A percentile compares a stretch with the other conserved stretches of the same genome.
Evolutionary conservation across 2,888 invertebrate species (phyloP).

Genomic region (Troides aeacus): DNA sequence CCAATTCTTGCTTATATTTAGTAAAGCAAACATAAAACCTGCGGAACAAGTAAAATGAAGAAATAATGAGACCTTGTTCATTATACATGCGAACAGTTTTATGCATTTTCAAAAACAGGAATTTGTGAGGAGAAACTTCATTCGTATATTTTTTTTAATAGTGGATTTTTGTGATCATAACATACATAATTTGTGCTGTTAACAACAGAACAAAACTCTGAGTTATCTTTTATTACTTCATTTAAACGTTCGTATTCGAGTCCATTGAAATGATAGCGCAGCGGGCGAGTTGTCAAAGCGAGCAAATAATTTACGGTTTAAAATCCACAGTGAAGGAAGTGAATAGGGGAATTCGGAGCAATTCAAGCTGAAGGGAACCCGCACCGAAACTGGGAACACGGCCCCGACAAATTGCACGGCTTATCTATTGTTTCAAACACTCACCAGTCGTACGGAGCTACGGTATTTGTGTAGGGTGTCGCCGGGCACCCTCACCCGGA

Average conservation of each 20-base stretch:
- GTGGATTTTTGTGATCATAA: background rate
- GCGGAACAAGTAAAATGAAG: conserved; percentile 6
- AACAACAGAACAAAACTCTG: conserved; percentile 1
- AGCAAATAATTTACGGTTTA: conserved; percentile 28
- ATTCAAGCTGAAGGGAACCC: conserved; percentile 35
- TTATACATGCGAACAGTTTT: conserved; percentile 51
- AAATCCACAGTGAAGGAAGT: conserved; percentile 18
- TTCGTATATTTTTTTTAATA: background rate
- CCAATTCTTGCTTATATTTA: conserved; percentile 5
- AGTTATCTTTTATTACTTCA: conserved; percentile 10
- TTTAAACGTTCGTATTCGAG: conserved; percentile 7
- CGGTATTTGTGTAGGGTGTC: conserved; percentile 52
- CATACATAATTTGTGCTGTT: background rate
- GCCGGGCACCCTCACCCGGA: conserved; percentile 35
- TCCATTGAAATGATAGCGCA: conserved; percentile 21
- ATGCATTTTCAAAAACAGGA: conserved; percentile 46
- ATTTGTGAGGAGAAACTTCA: background rate
- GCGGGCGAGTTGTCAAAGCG: conserved; percentile 20
- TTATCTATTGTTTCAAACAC: conserved; percentile 58
- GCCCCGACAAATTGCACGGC: conserved; percentile 49
- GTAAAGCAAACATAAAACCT: conserved; percentile 5
- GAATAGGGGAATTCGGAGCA: conserved; percentile 28
- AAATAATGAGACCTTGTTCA: conserved; percentile 46
- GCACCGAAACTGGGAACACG: conserved; percentile 50
- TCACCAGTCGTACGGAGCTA: conserved; percentile 52